A percentile compares a stretch with the other conserved stretches of the same genome.
Evolutionary conservation across 1,140 invertebrate genomes (phyloP).

Genomic region (Macrosteles quadrilineatus): DNA sequence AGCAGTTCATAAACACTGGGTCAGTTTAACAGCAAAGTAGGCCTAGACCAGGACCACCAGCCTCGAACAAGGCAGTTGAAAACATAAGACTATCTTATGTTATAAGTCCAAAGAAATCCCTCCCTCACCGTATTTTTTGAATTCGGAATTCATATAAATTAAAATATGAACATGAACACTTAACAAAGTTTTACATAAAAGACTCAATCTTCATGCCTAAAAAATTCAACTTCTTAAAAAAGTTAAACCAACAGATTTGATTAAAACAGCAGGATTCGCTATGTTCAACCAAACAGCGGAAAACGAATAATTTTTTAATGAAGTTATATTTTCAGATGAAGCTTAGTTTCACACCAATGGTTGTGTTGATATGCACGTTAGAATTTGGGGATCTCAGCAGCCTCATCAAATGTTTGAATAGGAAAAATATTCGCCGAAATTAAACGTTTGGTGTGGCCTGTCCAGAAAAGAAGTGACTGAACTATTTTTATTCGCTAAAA

Average conservation of each 20-base stretch:
- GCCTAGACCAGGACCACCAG: too few relatives aligned
- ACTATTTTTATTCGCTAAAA: too few relatives aligned
- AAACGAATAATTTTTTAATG: constrained; percentile 12
- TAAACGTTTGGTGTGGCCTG: too few relatives aligned
- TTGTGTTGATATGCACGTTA: too few relatives aligned
- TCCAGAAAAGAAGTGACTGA: too few relatives aligned
- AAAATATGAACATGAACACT: too few relatives aligned
- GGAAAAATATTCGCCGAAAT: too few relatives aligned
- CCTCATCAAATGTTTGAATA: too few relatives aligned
- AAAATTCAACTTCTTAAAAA: background rate
- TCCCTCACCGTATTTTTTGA: background rate
- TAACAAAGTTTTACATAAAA: too few relatives aligned
- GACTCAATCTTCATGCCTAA: too few relatives aligned
- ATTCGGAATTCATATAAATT: too few relatives aligned
- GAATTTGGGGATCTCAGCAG: too few relatives aligned
- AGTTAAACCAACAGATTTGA: background rate
- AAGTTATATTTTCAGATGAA: constrained; percentile 19
- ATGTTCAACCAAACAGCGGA: constrained; percentile 17
- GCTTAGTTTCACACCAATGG: constrained; percentile 5
- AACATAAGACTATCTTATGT: constrained; percentile 11
- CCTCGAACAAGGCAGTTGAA: background rate
- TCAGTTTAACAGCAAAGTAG: background rate
- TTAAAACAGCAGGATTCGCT: constrained; percentile 21
- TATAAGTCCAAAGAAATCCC: constrained; percentile 13
- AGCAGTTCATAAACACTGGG: constrained; percentile 20